Base-by-base conservation (phyloP, 92 coral and sea anemone species). In the Metridium senile region DNA sequence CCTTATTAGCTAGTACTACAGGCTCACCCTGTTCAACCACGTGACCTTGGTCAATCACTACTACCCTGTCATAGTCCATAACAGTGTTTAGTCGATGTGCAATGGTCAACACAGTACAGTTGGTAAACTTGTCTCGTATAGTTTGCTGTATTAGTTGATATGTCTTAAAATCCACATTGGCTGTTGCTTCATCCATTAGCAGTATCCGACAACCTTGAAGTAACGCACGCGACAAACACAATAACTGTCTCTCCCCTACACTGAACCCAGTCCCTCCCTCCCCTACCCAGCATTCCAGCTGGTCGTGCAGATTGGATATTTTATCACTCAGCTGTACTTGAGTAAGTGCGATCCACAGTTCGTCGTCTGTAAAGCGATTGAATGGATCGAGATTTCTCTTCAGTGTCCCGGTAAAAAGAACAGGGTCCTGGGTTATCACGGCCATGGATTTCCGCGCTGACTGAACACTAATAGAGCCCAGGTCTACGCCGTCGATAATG, bases 301-400 rank as follows among this genome's bases (percentile, higher is more conserved):
- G 71, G 16, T 71, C 87, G 33, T 67, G 57, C 2, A 82, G 65
- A 26, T 58, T 32, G 31, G 68, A 34, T 29, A 82, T 70, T 61
- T 66, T 19, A 26, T 35, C 45, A 26, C 53, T 82, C 22, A 82
- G 71, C 51, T 74, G 87, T 11, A 82, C 83, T 39, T 76, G 76
- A 4, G 67, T 70, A 13, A 82, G 34, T 19, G 82, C 87, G 10
- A 59, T 29, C 76, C 82, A 66, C 74, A 82, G 34, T 26, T 82
- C 83, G 1, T 21, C 39, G 53, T 82, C 87, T 23, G 64, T 66
- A 67, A 59, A 63, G 32, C 70, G 71, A 25, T 54, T 43, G 18
- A 82, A 58, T 11, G 82, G 87, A 62, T 82, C 87, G 51, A 82
- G 64, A 58, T 76, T 82, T 31, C 27, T 82, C 39, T 82, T 57